phyloP scores from a whole-genome alignment of 2,888 invertebrate species.

The Platycheirus rosarum region DNA sequence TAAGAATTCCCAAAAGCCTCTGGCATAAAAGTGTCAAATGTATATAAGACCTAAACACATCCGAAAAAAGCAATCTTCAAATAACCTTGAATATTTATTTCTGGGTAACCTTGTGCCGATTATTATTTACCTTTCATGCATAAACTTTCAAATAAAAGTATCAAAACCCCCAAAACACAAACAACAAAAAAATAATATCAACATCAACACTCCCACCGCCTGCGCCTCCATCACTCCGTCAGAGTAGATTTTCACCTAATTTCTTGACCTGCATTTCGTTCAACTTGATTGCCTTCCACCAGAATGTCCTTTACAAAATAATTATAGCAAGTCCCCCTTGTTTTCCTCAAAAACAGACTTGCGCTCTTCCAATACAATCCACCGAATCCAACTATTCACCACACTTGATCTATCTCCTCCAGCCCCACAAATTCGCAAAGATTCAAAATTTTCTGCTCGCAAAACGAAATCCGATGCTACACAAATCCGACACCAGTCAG shows the following conservation, averaged over 20 bases:
- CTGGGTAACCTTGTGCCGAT: constrained; percentile 25
- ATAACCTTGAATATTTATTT: not conserved
- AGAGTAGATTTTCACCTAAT: constrained; percentile 49
- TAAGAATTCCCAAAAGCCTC: too few species aligned
- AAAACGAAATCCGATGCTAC: constrained; percentile 68
- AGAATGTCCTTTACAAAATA: constrained; percentile 39
- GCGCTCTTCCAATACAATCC: constrained; percentile 24
- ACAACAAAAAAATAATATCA: too few species aligned
- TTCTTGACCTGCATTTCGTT: constrained; percentile 72
- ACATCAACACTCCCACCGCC: constrained; percentile 3
- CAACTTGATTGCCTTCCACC: constrained; percentile 61
- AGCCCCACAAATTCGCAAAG: constrained; percentile 34
- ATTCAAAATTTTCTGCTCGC: constrained; percentile 55
- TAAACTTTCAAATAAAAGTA: not conserved
- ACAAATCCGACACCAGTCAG: constrained; percentile 79
- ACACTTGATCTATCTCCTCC: constrained; percentile 28
- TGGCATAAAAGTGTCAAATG: too few species aligned
- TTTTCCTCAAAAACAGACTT: constrained; percentile 2
- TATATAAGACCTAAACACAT: not conserved
- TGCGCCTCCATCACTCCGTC: not conserved
- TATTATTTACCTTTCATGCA: constrained; percentile 19
- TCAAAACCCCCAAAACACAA: not conserved
- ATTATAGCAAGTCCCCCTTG: constrained; percentile 51
- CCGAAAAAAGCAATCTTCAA: not conserved
- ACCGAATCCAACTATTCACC: constrained; percentile 25